Evolutionary conservation across 1,140 invertebrate species (phyloP).

Genomic region (Agrypnia vestita): DNA sequence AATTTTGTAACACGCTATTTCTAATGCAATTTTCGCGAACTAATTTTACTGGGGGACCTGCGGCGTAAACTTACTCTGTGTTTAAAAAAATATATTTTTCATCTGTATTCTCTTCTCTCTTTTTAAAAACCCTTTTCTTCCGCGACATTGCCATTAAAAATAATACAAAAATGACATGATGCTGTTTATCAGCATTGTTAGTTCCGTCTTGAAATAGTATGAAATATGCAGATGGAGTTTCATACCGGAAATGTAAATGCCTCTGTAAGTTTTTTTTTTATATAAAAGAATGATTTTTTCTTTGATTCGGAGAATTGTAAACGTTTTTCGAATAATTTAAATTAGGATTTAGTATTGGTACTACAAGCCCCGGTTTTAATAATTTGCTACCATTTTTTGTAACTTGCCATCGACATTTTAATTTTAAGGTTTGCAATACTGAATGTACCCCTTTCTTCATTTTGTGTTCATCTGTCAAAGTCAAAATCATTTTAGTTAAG

Average conservation of each 20-base stretch:
- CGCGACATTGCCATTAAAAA: too few species aligned
- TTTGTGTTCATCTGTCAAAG: slow-evolving; percentile 33
- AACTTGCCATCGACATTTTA: neutral
- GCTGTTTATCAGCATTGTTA: neutral
- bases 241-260: neutral
- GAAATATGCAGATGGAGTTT: too few species aligned
- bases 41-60: too few species aligned
- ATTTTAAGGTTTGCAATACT: slow-evolving; percentile 18
- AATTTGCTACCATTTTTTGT: neutral
- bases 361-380: slow-evolving; percentile 15
- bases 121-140: too few species aligned
- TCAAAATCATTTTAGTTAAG: slow-evolving; percentile 34
- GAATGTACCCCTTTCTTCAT: slow-evolving; percentile 2
- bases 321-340: neutral
- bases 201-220: neutral
- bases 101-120: too few species aligned
- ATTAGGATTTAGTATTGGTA: neutral
- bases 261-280: too few species aligned
- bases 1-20: too few species aligned
- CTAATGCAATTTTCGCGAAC: too few species aligned
- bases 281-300: neutral
- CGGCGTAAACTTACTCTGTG: too few species aligned
- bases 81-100: too few species aligned
- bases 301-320: neutral
- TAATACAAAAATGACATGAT: neutral